Evolutionary conservation across 2,888 invertebrate genomes (phyloP).

Genomic region (Mimas tiliae): DNA sequence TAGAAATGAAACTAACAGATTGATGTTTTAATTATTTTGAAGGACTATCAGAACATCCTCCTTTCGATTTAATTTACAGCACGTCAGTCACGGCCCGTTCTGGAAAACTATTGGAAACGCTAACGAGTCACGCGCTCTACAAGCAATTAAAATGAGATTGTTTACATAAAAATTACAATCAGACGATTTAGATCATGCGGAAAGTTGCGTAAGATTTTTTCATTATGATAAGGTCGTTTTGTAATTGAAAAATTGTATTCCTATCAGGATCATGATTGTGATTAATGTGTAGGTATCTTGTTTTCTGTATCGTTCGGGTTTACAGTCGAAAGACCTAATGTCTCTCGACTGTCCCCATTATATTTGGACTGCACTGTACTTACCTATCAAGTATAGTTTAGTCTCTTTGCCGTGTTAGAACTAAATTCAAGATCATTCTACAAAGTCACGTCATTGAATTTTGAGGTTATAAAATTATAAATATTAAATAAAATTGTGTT

Average conservation of each 20-base stretch:
- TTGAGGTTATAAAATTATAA: too few species aligned
- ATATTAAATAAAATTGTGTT: too few species aligned
- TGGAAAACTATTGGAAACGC: slow-evolving; percentile 19
- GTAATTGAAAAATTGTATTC: not conserved
- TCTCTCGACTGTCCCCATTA: too few species aligned
- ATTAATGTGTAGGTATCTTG: too few species aligned
- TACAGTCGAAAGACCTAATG: too few species aligned
- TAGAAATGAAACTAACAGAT: not conserved
- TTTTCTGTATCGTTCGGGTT: too few species aligned
- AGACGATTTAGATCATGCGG: slow-evolving; percentile 29
- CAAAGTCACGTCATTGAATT: too few species aligned
- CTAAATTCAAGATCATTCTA: too few species aligned
- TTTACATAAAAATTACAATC: slow-evolving; percentile 34
- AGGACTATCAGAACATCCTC: slow-evolving; percentile 31
- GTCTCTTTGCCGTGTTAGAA: too few species aligned
- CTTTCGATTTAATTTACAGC: slow-evolving; percentile 27
- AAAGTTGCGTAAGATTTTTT: slow-evolving; percentile 30
- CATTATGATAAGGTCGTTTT: not conserved
- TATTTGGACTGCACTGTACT: too few species aligned
- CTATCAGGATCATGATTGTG: too few species aligned
- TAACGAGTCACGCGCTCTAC: slow-evolving; percentile 34
- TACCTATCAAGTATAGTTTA: too few species aligned
- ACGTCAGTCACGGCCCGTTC: slow-evolving; percentile 34
- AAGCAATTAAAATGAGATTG: slow-evolving; percentile 36
- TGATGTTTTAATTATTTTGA: slow-evolving; percentile 27